Evolutionary conservation across 2,888 invertebrate species (phyloP), one percentile per base, ranked within the genome.

Genomic region (Polyommatus iphigenia): DNA sequence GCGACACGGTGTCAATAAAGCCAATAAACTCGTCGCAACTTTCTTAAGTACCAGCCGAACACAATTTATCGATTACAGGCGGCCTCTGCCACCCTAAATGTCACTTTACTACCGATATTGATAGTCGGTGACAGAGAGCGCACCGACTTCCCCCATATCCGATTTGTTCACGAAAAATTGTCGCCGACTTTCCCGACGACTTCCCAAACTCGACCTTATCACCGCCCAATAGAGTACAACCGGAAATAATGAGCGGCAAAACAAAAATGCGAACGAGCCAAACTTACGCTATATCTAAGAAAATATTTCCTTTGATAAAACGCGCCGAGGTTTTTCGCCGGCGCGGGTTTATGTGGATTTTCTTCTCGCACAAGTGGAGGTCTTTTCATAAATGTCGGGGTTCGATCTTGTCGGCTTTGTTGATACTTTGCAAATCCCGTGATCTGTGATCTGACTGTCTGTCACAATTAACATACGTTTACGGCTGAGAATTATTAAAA

Each of bases 331-430:
- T 91, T 92, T 89, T 85, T 46, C 46, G 85, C 85, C 84, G 81
- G 85, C 82, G 85, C 83, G 83, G 85, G 90, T 88, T 90, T 91
- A 90, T 82, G 82, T 84, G 88, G 89, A 87, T 90, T 90, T 88
- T 83, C 85, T 87, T 85, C 84, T 84, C 84, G 84, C 83, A 83
- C 85, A 86, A 87, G 89, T 86, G 83, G 88, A 83, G 46, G 84
- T 86, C 91, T 91, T 92, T 93, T 91, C 91, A 92, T 93, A 92
- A 90, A 88, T 91, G 92, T 91, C 91, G 84, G 84, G 86, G 87
- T 87, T 89, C 88, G 87, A 89, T 89, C 84, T 87, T 87, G 86
- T 85, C 86, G 85, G 89, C 90, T 90, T 87, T 84, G 84, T 84
- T 85, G 84, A 84, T 83, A 73, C 46, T 73, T 73, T 73, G 41